Percentiles rank a stretch among this genome's conserved stretches.
These are phyloP conservation scores for Chouioia cunea DNA, from an alignment of 2,888 invertebrate species.

Conservation along the genomic window DNA sequence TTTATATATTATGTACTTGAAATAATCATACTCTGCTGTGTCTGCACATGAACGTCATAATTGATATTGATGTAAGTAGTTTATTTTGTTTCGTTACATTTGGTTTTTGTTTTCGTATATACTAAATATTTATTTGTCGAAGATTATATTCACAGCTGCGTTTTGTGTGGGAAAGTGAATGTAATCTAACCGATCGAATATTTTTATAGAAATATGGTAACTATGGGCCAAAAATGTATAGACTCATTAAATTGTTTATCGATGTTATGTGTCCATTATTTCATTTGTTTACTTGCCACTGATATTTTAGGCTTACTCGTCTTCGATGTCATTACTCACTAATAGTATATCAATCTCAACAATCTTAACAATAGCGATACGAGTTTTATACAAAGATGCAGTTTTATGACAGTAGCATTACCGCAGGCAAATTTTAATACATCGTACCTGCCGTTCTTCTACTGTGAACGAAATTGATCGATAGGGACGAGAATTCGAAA, in stretches of 20 bases:
- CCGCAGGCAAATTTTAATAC: too few species aligned
- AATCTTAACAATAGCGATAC: too few species aligned
- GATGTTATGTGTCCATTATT: conserved; percentile 32
- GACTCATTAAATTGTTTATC: conserved; percentile 19
- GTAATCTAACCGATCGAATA: neutral
- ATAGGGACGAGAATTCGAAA: too few species aligned
- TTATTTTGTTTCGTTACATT: conserved; percentile 7
- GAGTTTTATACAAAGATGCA: too few species aligned
- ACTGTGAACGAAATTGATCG: too few species aligned
- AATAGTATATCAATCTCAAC: conserved; percentile 1
- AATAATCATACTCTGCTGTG: neutral
- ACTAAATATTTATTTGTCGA: neutral
- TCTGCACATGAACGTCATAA: too few species aligned
- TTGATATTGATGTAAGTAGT: conserved; percentile 4
- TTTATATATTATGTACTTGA: conserved; percentile 13
- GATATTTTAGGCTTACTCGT: conserved; percentile 31
- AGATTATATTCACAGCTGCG: too few species aligned
- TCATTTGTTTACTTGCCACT: conserved; percentile 18
- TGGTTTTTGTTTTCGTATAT: neutral
- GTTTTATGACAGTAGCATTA: too few species aligned
- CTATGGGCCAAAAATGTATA: neutral
- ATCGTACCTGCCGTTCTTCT: too few species aligned
- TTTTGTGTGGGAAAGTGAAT: conserved; percentile 2
- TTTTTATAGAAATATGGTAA: neutral
- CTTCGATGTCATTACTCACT: conserved; percentile 36